phyloP scores from a whole-genome alignment of 2,888 invertebrate species.

The Branchellion lobata region DNA sequence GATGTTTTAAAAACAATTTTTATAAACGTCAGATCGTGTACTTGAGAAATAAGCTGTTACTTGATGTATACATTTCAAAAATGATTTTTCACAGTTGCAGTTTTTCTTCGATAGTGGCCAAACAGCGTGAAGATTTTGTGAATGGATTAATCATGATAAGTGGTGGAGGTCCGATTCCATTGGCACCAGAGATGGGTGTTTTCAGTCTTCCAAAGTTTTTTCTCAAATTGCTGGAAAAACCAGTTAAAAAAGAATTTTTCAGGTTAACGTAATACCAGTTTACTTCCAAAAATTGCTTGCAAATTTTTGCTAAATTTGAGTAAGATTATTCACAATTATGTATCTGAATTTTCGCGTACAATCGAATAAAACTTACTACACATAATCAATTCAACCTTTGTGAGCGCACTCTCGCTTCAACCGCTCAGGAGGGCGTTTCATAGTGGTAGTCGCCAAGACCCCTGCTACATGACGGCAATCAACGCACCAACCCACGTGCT shows the following conservation, averaged over 20 bases:
- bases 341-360: no score
- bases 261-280: slow-evolving; percentile 16
- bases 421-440: slow-evolving; percentile 55
- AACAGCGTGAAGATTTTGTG: slow-evolving; percentile 67
- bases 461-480: slow-evolving; percentile 55
- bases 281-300: no score
- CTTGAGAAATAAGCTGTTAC: neutral
- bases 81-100: slow-evolving; percentile 69
- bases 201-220: slow-evolving; percentile 64
- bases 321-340: no score
- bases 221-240: slow-evolving; percentile 65
- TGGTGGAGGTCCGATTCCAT: slow-evolving; percentile 71
- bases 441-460: slow-evolving; percentile 57
- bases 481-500: slow-evolving; percentile 59
- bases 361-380: no score
- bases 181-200: slow-evolving; percentile 67
- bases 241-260: slow-evolving; percentile 61
- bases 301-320: neutral
- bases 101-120: slow-evolving; percentile 68
- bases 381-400: neutral
- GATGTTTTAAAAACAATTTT: no score
- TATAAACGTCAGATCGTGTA: no score
- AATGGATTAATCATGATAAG: slow-evolving; percentile 70
- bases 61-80: no score
- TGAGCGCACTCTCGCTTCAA: neutral